Percentiles rank a stretch among this genome's conserved stretches.
Evolutionary conservation across 2,797 vertebrate genomes (phyloP).

Genomic region (Tachyglossus aculeatus): DNA sequence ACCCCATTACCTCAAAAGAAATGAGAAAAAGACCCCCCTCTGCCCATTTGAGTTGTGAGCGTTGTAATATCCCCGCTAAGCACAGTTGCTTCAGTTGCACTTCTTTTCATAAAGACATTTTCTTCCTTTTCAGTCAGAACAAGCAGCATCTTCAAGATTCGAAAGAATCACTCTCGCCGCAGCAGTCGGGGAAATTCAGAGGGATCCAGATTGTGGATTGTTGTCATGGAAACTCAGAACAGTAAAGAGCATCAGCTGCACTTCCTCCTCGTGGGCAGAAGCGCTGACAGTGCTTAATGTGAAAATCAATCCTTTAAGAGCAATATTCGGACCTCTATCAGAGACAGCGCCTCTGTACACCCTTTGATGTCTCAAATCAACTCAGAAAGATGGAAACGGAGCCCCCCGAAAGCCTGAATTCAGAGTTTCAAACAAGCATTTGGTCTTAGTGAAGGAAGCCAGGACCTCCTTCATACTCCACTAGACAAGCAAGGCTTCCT

Average conservation of each 20-base stretch:
- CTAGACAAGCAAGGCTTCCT: no score
- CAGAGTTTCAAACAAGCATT: no score
- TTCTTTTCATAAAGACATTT: background rate
- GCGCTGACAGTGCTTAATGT: background rate
- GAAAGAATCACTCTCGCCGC: background rate
- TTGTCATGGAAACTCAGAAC: slow-evolving; percentile 64
- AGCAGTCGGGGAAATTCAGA: background rate
- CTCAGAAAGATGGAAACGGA: no score
- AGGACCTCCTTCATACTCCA: no score
- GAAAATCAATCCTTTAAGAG: background rate
- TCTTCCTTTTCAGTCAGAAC: slow-evolving; percentile 3
- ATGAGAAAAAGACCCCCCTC: background rate
- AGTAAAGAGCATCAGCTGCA: slow-evolving; percentile 42
- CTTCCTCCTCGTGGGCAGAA: background rate
- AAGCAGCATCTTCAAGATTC: background rate
- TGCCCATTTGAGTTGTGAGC: background rate
- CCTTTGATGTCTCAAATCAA: no score
- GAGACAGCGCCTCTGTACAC: background rate
- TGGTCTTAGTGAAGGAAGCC: no score
- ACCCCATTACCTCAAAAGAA: accelerated
- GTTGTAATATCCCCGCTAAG: background rate
- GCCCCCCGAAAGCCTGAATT: no score
- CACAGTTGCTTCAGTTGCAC: background rate
- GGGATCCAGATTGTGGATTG: slow-evolving; percentile 35
- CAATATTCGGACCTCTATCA: background rate